These are phyloP conservation scores for Coelopa pilipes DNA, from an alignment of 2,888 invertebrate species.

Conservation along the genomic window DNA sequence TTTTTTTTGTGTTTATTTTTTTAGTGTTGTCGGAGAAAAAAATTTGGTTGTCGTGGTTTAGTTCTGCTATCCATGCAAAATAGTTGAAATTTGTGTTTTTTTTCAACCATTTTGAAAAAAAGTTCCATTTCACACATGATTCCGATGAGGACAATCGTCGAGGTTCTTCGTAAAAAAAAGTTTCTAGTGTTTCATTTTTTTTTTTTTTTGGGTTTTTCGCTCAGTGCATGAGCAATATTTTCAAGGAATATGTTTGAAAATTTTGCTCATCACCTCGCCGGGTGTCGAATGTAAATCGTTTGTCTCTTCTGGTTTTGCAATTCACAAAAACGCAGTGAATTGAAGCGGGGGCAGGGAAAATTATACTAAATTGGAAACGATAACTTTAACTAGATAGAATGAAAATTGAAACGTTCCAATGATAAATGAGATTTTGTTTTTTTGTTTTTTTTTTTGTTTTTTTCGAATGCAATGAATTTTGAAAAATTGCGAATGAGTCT, in stretches of 20 bases:
- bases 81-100: conserved; percentile 59
- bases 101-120: conserved; percentile 45
- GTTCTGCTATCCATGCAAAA: conserved; percentile 63
- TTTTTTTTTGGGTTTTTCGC: conserved; percentile 37
- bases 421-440: neutral
- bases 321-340: conserved; percentile 67
- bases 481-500: too few relatives aligned
- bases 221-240: conserved; percentile 38
- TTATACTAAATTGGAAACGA: too few relatives aligned
- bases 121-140: conserved; percentile 63
- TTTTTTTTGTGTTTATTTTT: conserved; percentile 13
- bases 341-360: conserved; percentile 45
- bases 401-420: conserved; percentile 44
- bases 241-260: conserved; percentile 39
- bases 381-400: conserved; percentile 39
- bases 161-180: neutral
- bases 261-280: conserved; percentile 21
- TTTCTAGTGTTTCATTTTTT: conserved; percentile 2
- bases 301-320: conserved; percentile 64
- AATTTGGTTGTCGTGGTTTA: conserved; percentile 54
- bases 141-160: conserved; percentile 51
- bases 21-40: conserved; percentile 34
- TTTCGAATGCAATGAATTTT: too few relatives aligned
- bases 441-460: conserved; percentile 6
- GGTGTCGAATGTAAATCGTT: conserved; percentile 33